Evolutionary conservation across 2,797 vertebrate species (phyloP).

Genomic region (Malacoctenus gilli): DNA sequence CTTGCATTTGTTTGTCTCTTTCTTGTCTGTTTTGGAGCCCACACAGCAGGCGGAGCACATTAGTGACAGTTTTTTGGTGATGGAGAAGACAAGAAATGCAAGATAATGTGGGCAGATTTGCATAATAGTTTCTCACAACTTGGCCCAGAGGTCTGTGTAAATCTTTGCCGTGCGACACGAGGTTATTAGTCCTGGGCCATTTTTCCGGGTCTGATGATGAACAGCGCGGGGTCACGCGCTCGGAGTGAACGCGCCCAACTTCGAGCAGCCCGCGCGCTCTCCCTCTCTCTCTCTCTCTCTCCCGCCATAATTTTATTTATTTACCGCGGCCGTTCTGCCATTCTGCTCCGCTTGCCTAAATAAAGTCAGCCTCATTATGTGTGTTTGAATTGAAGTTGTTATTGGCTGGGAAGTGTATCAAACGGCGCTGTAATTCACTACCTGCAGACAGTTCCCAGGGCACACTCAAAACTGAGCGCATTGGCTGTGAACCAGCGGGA

Average conservation of each 20-base stretch:
- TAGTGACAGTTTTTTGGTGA: conserved; percentile 52
- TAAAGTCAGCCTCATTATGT: conserved; percentile 49
- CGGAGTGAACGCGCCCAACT: conserved; percentile 58
- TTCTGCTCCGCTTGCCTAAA: conserved; percentile 38
- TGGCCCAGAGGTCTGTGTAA: conserved; percentile 54
- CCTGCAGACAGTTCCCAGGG: conserved; percentile 40
- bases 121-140: conserved; percentile 56
- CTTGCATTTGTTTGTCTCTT: conserved; percentile 50
- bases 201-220: conserved; percentile 50
- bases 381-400: conserved; percentile 34
- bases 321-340: conserved; percentile 35
- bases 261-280: conserved; percentile 42
- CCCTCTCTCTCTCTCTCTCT: conserved; percentile 29
- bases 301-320: conserved; percentile 57
- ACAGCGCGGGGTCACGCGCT: conserved; percentile 59
- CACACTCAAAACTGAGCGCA: conserved; percentile 24
- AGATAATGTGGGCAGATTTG: conserved; percentile 56
- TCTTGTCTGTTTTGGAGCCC: conserved; percentile 45
- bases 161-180: conserved; percentile 40
- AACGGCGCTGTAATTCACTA: conserved; percentile 37
- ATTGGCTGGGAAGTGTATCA: conserved; percentile 22
- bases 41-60: conserved; percentile 50
- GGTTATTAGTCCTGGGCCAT: conserved; percentile 58
- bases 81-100: conserved; percentile 44
- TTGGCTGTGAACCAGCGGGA: conserved; percentile 26